Evolutionary conservation across 2,888 invertebrate genomes (phyloP).

Genomic region (Choreutis nemorana): DNA sequence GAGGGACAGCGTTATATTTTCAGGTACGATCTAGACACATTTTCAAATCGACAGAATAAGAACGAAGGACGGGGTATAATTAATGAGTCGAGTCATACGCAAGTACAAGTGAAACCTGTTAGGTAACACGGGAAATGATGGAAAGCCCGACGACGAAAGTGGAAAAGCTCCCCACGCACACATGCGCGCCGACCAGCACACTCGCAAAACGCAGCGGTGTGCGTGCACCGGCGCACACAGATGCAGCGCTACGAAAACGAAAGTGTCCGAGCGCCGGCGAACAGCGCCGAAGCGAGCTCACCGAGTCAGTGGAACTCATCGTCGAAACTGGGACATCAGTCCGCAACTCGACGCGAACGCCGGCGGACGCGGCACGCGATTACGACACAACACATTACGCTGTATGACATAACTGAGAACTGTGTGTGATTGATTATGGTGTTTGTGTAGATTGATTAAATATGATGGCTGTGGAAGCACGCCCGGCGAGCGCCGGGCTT

Average conservation of each 20-base stretch:
- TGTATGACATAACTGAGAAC: slow-evolving; percentile 56
- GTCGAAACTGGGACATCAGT: slow-evolving; percentile 73
- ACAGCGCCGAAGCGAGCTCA: slow-evolving; percentile 61
- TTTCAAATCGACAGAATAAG: too few species aligned
- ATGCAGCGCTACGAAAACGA: slow-evolving; percentile 40
- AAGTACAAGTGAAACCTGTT: slow-evolving; percentile 36
- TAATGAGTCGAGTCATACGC: slow-evolving; percentile 21
- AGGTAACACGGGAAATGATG: slow-evolving; percentile 54
- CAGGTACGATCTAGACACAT: too few species aligned
- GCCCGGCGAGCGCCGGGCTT: slow-evolving; percentile 47
- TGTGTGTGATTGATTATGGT: slow-evolving; percentile 46
- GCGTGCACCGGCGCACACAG: slow-evolving; percentile 15
- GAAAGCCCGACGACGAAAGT: slow-evolving; percentile 59
- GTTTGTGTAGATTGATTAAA: slow-evolving; percentile 45
- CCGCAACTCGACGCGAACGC: slow-evolving; percentile 60
- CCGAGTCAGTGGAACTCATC: slow-evolving; percentile 65
- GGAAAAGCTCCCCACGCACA: slow-evolving; percentile 43
- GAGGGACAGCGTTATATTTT: too few species aligned
- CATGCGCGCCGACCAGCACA: slow-evolving; percentile 13
- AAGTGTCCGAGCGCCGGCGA: slow-evolving; percentile 60
- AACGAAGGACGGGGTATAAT: too few species aligned
- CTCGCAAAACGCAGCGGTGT: slow-evolving; percentile 11
- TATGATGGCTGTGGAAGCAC: slow-evolving; percentile 62
- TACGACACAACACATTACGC: slow-evolving; percentile 37
- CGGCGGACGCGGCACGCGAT: slow-evolving; percentile 48